Base-by-base conservation (phyloP, 2,888 invertebrate species). In the Portevinia maculata region DNA sequence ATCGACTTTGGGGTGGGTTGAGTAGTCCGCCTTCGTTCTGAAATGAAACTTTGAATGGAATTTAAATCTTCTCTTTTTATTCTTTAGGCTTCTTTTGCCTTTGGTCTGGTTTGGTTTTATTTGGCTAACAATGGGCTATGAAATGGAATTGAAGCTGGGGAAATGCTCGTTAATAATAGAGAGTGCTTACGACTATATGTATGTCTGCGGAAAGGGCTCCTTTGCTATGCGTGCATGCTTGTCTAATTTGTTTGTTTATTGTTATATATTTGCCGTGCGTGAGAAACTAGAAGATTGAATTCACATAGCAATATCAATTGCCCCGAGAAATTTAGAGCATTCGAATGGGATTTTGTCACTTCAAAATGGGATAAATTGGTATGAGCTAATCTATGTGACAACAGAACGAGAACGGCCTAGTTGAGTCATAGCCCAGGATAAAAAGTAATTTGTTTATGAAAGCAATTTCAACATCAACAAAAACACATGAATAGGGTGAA, bases 181-280 rank as follows among this genome's bases (percentile, higher is more conserved):
- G 52, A 50, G 70, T 79, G 52, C 65, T 53, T 73, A n/a, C 9
- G 15, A 41, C 8, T 8, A 9, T 32, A 46, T 8, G 62, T 17
- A 24, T 64, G 19, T 46, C n/a, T 28, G 53, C 44, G 9, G 17
- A 32, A 39, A 39, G 13, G 39, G 6, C 53, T 52, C 44, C 69
- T 70, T 67, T 62, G 57, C 39, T 24, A 6, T 70, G 64, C 75
- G 76, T 81, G 15, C 70, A 65, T 70, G 76, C 64, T 70, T 70
- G 70, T 81, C 76, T 81, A 81, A 76, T 81, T 81, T 76, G 53
- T 81, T 53, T 64, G 64, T 76, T 81, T 76, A 76, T 76, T 81
- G 76, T 81, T 81, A 76, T 81, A 52, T 70, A 50, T 65, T 76
- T 59, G 50, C 57, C 75, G 69, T 69, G 74, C 52, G 62, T 52